Evolutionary conservation across 2,113 vertebrate species (phyloP), one percentile per base, ranked within the genome.

Genomic region (Phalacrocorax brasilianus): DNA sequence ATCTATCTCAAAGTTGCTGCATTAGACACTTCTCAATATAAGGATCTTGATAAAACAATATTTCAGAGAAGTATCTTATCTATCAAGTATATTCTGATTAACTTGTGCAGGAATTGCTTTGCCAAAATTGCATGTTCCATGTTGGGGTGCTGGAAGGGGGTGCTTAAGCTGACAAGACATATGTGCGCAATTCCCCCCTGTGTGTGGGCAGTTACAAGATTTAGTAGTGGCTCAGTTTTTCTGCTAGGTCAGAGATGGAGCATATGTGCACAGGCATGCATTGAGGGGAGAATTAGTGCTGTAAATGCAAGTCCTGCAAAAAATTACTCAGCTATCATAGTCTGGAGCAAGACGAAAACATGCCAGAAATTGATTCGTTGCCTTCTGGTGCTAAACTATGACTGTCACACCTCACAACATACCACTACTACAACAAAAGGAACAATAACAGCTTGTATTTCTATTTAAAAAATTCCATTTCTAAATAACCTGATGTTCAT

Each of bases 251-350:
- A 40, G 45, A 82, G 61, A 58, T 6, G 17, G 32, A 38, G 13
- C 42, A n/a, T n/a, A 83, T 18, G 21, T 30, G 19, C 63, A 58
- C 18, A 45, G 30, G 38, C 49, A 80, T 8, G 17, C 0, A 0
- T 16, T 7, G 49, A 85, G 12, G 16, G 49, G 20, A 73, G 70
- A 92, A 82, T 62, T 30, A 70, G 24, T 1, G 5, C 56, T 75
- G 35, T 28, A 65, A 90, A 62, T 62, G 23, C 33, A 56, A 74
- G 47, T 40, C 26, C 42, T 78, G 12, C 45, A 70, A 85, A 72
- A 81, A 56, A 16, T 38, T 42, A n/a, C 12, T 61, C 35, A n/a
- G 33, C 11, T 66, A 22, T n/a, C 50, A 49, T 11, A 32, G 22
- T 30, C 52, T 74, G 42, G 33, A 74, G 55, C 17, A 74, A 88